Evolutionary conservation across 2,888 invertebrate species (phyloP), one percentile per base, ranked within the genome.

Genomic region (Liodrosophila aerea): DNA sequence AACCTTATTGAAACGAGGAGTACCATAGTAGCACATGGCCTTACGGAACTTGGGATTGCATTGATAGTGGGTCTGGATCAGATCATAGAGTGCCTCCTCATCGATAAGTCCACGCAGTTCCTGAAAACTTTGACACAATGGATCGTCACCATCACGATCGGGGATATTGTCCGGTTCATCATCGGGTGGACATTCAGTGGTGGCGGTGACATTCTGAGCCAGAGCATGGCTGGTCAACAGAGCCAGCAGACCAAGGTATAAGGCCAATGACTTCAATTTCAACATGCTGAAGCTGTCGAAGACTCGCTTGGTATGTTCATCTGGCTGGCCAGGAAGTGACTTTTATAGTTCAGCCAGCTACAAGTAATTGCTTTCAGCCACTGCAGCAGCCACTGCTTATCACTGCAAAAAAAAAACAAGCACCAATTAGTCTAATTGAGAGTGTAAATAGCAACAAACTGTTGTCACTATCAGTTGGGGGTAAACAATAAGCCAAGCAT

Each of bases 341-440:
- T 81, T 84, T 70, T 84, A 77, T 77, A 73, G 68, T 37, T n/a
- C 16, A 11, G 7, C 34, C 62, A 60, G 62, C 62, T 68, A 78
- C 80, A 64, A 30, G 52, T 11, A 56, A 56, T 68, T 54, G 34
- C 67, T 62, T 52, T 77, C 45, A 71, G 40, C 53, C 34, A 43
- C 39, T 46, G 45, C 43, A 31, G 29, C 56, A n/a, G 7, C 7
- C n/a, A n/a, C n/a, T 18, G 11, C 60, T 61, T 71, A 65, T 68
- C 72, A 41, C 27, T 9, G 7, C 27, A 27, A 9, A 3, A 13
- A 7, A 29, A 12, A 41, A 31, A 39, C 56, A 44, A 46, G 50
- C 30, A 7, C 12, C 58, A 69, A 64, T 56, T 53, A 40, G 41
- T 12, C 46, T 67, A 73, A 71, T 73, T 57, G 49, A n/a, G 43